These are phyloP conservation scores for Carapus acus DNA, from an alignment of 2,797 vertebrate genomes.

Conservation along the genomic window DNA sequence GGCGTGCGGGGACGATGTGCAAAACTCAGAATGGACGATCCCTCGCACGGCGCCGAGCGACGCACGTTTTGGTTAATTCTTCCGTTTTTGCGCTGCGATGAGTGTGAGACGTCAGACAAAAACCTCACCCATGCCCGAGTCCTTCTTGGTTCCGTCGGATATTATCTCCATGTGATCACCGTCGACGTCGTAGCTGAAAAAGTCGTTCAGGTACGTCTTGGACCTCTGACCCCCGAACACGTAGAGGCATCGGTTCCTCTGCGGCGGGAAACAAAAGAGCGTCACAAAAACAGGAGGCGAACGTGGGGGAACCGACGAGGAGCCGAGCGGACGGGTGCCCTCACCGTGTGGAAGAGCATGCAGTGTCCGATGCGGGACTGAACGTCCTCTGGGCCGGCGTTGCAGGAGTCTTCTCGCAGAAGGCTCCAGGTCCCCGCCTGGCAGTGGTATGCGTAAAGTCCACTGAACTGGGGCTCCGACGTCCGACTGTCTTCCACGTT, in stretches of 20 bases:
- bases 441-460: constrained; percentile 93
- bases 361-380: constrained; percentile 98
- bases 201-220: constrained; percentile 98
- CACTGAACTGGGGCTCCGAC: constrained; percentile 95
- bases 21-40: too few species aligned
- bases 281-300: constrained; percentile 30
- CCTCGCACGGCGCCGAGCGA: too few species aligned
- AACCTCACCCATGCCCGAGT: constrained; percentile 95
- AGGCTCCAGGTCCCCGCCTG: constrained; percentile 89
- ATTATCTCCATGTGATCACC: constrained; percentile 97
- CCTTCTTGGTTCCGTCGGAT: constrained; percentile 98
- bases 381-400: constrained; percentile 95
- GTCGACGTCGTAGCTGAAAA: constrained; percentile 98
- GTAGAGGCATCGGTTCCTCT: constrained; percentile 97
- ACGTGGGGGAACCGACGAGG: constrained; percentile 2
- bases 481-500: constrained; percentile 92
- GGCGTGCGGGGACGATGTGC: too few species aligned
- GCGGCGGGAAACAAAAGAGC: too few species aligned
- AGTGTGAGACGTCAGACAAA: too few species aligned
- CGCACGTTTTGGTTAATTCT: too few species aligned
- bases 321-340: background rate
- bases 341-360: constrained; percentile 91
- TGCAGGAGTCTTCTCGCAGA: constrained; percentile 93
- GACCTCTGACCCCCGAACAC: constrained; percentile 97
- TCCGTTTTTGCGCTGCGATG: too few species aligned